Evolutionary conservation across 2,797 vertebrate species (phyloP).

Genomic region (Apodemus agrarius): DNA sequence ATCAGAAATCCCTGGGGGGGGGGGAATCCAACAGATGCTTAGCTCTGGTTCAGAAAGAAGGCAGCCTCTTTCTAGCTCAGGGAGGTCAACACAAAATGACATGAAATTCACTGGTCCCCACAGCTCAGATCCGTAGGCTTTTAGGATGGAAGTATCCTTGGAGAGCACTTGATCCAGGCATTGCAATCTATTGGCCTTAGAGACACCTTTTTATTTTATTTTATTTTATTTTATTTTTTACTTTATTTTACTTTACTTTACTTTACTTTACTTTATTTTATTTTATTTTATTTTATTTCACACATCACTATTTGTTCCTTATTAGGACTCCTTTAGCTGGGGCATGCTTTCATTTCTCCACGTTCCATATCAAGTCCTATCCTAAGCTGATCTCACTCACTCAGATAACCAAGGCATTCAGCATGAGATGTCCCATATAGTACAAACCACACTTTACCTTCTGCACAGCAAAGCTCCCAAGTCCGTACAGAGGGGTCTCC

Average conservation of each 20-base stretch:
- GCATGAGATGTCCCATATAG: neutral
- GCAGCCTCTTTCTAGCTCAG: conserved; percentile 32
- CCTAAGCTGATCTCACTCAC: neutral
- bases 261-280: neutral
- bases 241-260: neutral
- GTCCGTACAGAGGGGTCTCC: neutral
- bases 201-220: conserved; percentile 5
- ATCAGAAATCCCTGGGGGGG: conserved; percentile 23
- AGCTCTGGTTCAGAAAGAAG: conserved; percentile 48
- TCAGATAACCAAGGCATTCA: neutral
- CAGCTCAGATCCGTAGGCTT: neutral
- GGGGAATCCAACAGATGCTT: conserved; percentile 32
- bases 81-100: conserved; percentile 49
- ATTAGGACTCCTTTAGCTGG: neutral
- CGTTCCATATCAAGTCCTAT: neutral
- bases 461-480: neutral
- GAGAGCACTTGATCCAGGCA: conserved; percentile 28
- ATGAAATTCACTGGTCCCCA: conserved; percentile 44
- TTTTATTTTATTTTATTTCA: neutral
- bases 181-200: neutral
- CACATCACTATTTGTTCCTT: conserved; percentile 32
- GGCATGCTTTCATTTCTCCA: neutral
- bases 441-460: neutral
- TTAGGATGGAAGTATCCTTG: neutral
- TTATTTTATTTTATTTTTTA: neutral